Evolutionary conservation across 2,888 invertebrate genomes (phyloP).

Genomic region (Drosophila niveifrons): DNA sequence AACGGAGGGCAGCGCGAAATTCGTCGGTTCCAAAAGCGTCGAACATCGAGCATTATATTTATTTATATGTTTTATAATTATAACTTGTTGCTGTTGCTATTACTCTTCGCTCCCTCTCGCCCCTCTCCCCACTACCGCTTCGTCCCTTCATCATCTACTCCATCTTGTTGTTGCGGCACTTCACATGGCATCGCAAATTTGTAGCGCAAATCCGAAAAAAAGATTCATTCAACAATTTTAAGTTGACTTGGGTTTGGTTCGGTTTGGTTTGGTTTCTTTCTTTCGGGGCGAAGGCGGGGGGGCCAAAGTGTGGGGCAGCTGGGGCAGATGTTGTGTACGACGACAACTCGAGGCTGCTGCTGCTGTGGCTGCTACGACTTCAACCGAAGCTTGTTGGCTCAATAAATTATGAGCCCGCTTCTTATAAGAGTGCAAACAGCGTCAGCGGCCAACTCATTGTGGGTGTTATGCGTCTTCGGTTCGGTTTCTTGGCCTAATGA

Average conservation of each 20-base stretch:
- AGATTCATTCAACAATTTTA: conserved; percentile 69
- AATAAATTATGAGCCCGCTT: conserved; percentile 80
- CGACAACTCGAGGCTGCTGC: conserved; percentile 39
- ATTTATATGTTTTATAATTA: conserved; percentile 70
- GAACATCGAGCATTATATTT: conserved; percentile 42
- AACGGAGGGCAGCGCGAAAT: conserved; percentile 51
- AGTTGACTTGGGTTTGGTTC: conserved; percentile 36
- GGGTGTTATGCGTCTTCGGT: conserved; percentile 73
- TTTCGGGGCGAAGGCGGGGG: conserved; percentile 7
- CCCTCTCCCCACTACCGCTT: not conserved
- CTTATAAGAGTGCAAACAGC: conserved; percentile 68
- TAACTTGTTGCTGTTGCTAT: conserved; percentile 49
- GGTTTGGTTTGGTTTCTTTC: conserved; percentile 32
- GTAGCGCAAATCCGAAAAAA: conserved; percentile 62
- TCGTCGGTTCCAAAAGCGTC: conserved; percentile 41
- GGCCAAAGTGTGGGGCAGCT: conserved; percentile 11
- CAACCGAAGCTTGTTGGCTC: conserved; percentile 59
- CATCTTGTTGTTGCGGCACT: conserved; percentile 55
- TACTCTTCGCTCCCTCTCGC: conserved; percentile 3
- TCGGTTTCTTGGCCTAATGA: conserved; percentile 60
- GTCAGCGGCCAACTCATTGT: conserved; percentile 42
- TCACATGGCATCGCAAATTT: conserved; percentile 71
- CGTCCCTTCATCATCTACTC: not conserved
- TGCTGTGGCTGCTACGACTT: conserved; percentile 12
- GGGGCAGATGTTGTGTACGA: conserved; percentile 46